Evolutionary conservation across 1,140 invertebrate genomes (phyloP), one percentile per base, ranked within the genome.

Genomic region (Metopolophium dirhodum): DNA sequence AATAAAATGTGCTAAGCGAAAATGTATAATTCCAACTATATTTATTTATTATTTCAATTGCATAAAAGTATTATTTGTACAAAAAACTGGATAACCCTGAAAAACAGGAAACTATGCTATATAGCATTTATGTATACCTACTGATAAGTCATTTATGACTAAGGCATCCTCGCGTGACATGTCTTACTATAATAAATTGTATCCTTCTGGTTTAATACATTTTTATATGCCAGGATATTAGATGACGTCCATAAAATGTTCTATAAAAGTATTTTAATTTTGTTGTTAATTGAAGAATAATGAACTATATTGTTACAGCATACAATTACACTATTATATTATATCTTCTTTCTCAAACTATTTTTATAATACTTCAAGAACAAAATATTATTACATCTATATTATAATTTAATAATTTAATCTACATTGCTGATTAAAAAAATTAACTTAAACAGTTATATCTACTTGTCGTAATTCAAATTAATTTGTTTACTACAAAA

Each of bases 61-160:
- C 41, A 57, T 20, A 90, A 41, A 11, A 37, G 54, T 90, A 57
- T 54, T 35, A 51, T 85, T 26, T 18, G 4, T 61, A 30, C 93
- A 88, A 89, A 93, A 91, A 95, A 86, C 82, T 93, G 35, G 86
- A 54, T 90, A 89, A 93, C 85, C 85, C 47, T 93, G 57, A 77
- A 51, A 35, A 68, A 57, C 26, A 47, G 51, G 45, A 88, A 89
- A 49, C n/a, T 26, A 61, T 37, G 30, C 51, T 2, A 61, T 30
- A 85, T n/a, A n/a, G n/a, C n/a, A n/a, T n/a, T n/a, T n/a, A n/a
- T 22, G 1, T 54, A 54, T 54, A 22, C 20, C 20, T 86, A 11
- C 41, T 47, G 61, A 77, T 77, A 47, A 86, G 85, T n/a, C 45
- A 86, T 86, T 86, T 47, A 47, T 86, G 23, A 86, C 45, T 45